Conservation (phyloP, 1,140 invertebrate species). For the Magallana angulata region DNA sequence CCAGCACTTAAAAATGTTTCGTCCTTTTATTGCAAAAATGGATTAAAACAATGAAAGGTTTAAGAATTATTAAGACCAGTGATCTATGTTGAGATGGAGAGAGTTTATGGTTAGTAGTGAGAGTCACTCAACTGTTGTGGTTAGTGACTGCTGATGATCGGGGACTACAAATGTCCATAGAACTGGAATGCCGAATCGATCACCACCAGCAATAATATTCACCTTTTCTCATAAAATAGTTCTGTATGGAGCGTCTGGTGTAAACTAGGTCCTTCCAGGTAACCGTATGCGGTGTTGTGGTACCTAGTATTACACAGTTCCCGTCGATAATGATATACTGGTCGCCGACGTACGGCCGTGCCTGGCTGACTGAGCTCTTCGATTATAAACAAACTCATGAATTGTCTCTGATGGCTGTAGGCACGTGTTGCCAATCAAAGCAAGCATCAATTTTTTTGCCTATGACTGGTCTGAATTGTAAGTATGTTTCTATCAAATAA, state of each 20-base stretch:
- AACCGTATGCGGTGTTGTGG: conserved; percentile 4
- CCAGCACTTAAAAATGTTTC: no score
- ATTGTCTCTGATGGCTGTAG: background rate
- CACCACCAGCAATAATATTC: conserved; percentile 2
- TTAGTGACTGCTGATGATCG: no score
- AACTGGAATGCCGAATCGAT: conserved; percentile 18
- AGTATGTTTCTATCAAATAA: no score
- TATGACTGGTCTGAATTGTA: no score
- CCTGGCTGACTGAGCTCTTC: background rate
- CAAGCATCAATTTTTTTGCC: no score
- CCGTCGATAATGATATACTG: conserved; percentile 28
- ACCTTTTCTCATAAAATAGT: background rate
- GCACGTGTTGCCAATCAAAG: background rate
- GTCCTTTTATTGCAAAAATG: no score
- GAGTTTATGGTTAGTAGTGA: no score
- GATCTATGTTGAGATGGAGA: no score
- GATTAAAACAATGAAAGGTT: no score
- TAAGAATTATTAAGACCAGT: no score
- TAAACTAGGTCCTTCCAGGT: background rate
- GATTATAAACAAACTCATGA: background rate
- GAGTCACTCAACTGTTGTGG: no score
- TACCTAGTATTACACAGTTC: conserved; percentile 5
- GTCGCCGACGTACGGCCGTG: background rate
- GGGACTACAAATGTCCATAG: background rate
- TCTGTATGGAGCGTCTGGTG: background rate